Conservation (phyloP, 1,140 invertebrate genomes). For the Pantala flavescens region DNA sequence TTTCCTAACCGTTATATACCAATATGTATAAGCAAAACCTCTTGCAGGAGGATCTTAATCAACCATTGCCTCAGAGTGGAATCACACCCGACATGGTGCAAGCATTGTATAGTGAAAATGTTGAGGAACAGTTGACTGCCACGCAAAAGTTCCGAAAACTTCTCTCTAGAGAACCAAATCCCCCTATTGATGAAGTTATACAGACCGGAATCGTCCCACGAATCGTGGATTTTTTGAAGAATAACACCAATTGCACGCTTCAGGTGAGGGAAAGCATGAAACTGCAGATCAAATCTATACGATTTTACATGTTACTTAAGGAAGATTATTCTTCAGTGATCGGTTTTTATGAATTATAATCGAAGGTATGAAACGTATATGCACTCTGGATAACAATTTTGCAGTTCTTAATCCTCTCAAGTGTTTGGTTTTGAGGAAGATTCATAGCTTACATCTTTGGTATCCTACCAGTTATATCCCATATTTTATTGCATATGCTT, state of each 20-base stretch:
- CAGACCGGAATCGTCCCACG: conserved; percentile 87
- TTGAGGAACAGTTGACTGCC: conserved; percentile 72
- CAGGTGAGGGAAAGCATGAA: conserved; percentile 51
- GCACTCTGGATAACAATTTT: no score
- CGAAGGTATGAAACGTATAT: no score
- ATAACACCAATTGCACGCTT: conserved; percentile 69
- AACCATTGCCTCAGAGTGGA: conserved; percentile 26
- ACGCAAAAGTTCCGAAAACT: conserved; percentile 94
- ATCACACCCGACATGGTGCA: conserved; percentile 70
- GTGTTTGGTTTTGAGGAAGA: no score
- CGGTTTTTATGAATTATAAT: conserved; percentile 8
- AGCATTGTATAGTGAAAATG: conserved; percentile 69
- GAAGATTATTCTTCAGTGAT: neutral
- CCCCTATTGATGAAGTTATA: conserved; percentile 98
- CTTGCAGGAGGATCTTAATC: conserved; percentile 30
- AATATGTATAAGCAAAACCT: no score
- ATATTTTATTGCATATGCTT: no score
- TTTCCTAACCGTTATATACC: no score
- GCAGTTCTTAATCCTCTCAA: no score
- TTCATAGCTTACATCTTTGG: no score
- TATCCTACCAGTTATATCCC: no score
- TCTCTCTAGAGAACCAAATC: conserved; percentile 90
- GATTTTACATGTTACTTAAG: conserved; percentile 18
- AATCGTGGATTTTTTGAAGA: conserved; percentile 90
- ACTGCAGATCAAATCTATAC: no score